Evolutionary conservation across 2,113 vertebrate genomes (phyloP).

Genomic region (Seriola quinqueradiata): DNA sequence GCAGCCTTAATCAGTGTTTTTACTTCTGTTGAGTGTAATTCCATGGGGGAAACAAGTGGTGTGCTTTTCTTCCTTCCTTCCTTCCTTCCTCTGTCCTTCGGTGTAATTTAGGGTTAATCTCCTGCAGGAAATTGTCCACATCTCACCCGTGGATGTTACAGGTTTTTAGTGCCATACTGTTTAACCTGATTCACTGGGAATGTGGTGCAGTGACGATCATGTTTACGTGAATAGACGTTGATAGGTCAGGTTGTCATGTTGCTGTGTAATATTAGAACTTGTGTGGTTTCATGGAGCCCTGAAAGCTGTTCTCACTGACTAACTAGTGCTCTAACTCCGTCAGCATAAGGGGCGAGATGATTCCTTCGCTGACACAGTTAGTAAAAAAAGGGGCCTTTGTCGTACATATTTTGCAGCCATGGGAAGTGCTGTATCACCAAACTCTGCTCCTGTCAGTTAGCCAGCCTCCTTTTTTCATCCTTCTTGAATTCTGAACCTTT

Average conservation of each 20-base stretch:
- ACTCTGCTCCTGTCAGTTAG: conserved; percentile 37
- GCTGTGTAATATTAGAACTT: conserved; percentile 60
- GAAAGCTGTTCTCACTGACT: conserved; percentile 48
- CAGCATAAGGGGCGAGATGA: conserved; percentile 10
- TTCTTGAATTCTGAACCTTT: conserved; percentile 45
- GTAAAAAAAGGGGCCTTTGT: conserved; percentile 21
- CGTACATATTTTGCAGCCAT: conserved; percentile 47
- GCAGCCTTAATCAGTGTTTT: conserved; percentile 53
- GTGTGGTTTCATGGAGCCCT: conserved; percentile 55
- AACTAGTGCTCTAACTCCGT: conserved; percentile 47
- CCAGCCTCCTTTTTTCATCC: conserved; percentile 22
- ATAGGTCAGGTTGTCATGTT: conserved; percentile 61
- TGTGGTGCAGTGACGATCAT: conserved; percentile 50
- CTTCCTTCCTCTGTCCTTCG: conserved; percentile 34
- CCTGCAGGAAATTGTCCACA: conserved; percentile 66
- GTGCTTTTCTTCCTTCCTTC: conserved; percentile 28
- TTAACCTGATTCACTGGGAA: conserved; percentile 59
- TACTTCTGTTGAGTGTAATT: conserved; percentile 48
- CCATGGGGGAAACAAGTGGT: conserved; percentile 46
- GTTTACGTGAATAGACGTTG: conserved; percentile 67
- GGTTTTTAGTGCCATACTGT: conserved; percentile 66
- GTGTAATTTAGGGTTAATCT: conserved; percentile 68
- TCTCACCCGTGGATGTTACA: conserved; percentile 58
- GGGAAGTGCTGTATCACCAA: conserved; percentile 48
- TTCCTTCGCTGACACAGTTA: conserved; percentile 12